phyloP scores from a whole-genome alignment of 1,140 invertebrate genomes.

The Euwallacea similis region DNA sequence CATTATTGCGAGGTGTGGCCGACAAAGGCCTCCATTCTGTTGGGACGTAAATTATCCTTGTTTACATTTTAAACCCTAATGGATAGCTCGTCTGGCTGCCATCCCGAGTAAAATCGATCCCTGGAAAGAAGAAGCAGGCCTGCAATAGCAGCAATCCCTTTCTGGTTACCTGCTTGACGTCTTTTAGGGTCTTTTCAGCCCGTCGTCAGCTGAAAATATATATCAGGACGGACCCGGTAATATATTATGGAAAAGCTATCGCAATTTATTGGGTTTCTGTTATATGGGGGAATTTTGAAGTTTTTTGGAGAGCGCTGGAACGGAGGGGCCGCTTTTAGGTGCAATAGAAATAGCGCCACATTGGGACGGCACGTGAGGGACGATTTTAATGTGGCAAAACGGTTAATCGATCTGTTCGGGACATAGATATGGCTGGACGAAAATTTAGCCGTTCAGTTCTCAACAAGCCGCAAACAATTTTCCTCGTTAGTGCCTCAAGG shows the following conservation, averaged over 20 bases:
- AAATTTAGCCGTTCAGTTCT: too few relatives aligned
- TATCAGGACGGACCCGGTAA: background rate
- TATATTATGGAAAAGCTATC: background rate
- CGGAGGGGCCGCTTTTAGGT: too few relatives aligned
- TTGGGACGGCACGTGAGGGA: too few relatives aligned
- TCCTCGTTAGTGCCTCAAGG: too few relatives aligned
- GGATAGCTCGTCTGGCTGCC: background rate
- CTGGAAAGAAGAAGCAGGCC: background rate
- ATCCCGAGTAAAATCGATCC: slow-evolving; percentile 2
- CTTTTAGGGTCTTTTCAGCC: background rate
- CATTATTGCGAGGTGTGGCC: background rate
- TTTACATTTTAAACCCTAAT: slow-evolving; percentile 7
- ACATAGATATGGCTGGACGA: too few relatives aligned
- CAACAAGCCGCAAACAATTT: too few relatives aligned
- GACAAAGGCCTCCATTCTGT: background rate
- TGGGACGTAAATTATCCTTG: slow-evolving; percentile 4
- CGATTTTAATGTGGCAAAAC: too few relatives aligned
- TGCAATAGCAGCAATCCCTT: background rate
- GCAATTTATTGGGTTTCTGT: too few relatives aligned
- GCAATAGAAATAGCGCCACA: too few relatives aligned
- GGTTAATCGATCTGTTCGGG: too few relatives aligned
- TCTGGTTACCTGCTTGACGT: slow-evolving; percentile 1
- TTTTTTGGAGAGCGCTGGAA: too few relatives aligned
- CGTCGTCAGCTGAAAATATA: background rate
- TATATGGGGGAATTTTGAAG: too few relatives aligned